Evolutionary conservation across 2,797 vertebrate species (phyloP).

Genomic region (Craterocephalus amniculus): DNA sequence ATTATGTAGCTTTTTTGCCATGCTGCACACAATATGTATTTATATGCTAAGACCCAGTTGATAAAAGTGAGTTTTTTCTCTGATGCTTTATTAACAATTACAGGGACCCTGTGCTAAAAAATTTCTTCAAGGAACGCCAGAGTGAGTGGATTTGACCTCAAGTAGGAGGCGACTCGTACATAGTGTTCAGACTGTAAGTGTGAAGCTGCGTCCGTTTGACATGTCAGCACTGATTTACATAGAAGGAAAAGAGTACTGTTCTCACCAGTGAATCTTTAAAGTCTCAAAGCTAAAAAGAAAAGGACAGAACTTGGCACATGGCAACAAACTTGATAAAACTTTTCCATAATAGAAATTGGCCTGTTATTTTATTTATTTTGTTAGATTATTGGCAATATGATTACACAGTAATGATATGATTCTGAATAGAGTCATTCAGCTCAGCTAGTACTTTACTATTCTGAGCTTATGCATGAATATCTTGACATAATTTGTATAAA

Average conservation of each 20-base stretch:
- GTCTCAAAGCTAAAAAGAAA: not conserved
- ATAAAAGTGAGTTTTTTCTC: too few relatives aligned
- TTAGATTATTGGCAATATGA: too few relatives aligned
- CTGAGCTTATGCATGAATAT: too few relatives aligned
- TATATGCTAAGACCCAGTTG: too few relatives aligned
- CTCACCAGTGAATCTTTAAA: not conserved
- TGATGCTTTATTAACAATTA: not conserved
- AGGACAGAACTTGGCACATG: not conserved
- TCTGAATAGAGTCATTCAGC: too few relatives aligned
- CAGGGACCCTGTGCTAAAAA: not conserved
- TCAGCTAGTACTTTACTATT: too few relatives aligned
- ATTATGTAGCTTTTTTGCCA: not conserved
- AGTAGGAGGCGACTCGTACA: not conserved
- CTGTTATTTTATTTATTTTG: too few relatives aligned
- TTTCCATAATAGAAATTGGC: too few relatives aligned
- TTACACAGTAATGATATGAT: not conserved
- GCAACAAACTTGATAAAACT: not conserved
- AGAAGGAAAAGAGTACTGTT: not conserved
- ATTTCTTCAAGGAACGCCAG: not conserved
- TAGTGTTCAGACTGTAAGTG: not conserved
- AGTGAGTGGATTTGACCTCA: not conserved
- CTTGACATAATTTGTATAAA: too few relatives aligned
- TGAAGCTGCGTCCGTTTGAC: not conserved
- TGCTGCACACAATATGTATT: not conserved
- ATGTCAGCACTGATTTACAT: conserved; percentile 2